Conservation (phyloP, 1,140 invertebrate species). For the Trichoplusia ni region DNA sequence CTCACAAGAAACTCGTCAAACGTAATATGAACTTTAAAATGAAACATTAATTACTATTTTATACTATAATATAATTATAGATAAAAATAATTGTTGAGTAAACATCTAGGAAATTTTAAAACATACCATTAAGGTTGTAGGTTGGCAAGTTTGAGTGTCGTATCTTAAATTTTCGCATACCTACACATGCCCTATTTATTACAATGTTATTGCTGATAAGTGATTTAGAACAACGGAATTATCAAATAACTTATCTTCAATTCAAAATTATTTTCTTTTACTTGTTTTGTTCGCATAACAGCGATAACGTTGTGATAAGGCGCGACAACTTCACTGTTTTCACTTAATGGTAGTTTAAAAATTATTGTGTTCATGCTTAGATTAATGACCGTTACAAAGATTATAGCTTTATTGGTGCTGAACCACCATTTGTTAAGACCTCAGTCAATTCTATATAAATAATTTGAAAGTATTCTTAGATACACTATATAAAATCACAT, state of each 20-base stretch:
- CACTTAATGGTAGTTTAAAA: background rate
- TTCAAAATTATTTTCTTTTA: too few relatives aligned
- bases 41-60: slow-evolving; percentile 50
- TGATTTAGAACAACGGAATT: too few relatives aligned
- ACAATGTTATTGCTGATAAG: background rate
- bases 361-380: background rate
- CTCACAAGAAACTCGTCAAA: slow-evolving; percentile 48
- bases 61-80: background rate
- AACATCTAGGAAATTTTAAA: slow-evolving; percentile 11
- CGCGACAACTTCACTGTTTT: background rate
- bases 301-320: too few relatives aligned
- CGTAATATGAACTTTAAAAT: slow-evolving; percentile 54
- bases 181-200: background rate
- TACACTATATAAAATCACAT: background rate
- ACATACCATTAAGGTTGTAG: background rate
- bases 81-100: background rate
- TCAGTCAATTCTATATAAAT: background rate
- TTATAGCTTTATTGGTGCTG: slow-evolving; percentile 5
- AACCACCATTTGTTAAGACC: background rate
- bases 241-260: too few relatives aligned
- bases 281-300: too few relatives aligned
- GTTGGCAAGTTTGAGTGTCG: background rate
- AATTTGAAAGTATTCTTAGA: background rate
- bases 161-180: too few relatives aligned
- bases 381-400: slow-evolving; percentile 14